phyloP scores from a whole-genome alignment of 1,140 invertebrate genomes.

The Drosophila varians region DNA sequence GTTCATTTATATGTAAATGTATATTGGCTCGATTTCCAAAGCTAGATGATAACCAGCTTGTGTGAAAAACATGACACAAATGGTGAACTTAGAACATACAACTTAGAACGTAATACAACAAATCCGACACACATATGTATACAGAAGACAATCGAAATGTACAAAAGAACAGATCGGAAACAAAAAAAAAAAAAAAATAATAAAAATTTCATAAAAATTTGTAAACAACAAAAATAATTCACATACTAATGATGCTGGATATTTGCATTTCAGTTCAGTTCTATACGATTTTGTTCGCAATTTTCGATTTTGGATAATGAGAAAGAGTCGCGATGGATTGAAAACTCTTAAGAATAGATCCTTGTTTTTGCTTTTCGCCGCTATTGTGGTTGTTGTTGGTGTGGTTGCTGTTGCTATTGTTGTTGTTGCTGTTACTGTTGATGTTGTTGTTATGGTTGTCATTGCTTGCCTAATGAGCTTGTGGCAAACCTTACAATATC shows the following conservation, averaged over 20 bases:
- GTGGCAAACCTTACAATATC: slow-evolving; percentile 60
- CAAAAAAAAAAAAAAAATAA: slow-evolving; percentile 2
- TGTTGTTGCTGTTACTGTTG: slow-evolving; percentile 20
- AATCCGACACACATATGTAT: slow-evolving; percentile 32
- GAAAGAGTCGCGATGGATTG: slow-evolving; percentile 17
- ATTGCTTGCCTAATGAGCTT: slow-evolving; percentile 71
- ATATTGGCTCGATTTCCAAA: slow-evolving; percentile 41
- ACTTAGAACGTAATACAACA: slow-evolving; percentile 43
- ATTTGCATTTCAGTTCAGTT: slow-evolving; percentile 33
- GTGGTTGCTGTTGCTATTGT: slow-evolving; percentile 13
- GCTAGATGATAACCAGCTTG: slow-evolving; percentile 31
- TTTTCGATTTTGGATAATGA: slow-evolving; percentile 24
- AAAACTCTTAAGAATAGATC: slow-evolving; percentile 16
- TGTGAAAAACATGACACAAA: slow-evolving; percentile 64
- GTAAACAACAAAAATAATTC: slow-evolving; percentile 26
- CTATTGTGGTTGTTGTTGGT: slow-evolving; percentile 19
- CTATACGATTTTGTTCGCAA: neutral
- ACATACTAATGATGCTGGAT: slow-evolving; percentile 36
- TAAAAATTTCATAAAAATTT: slow-evolving; percentile 8
- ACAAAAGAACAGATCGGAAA: slow-evolving; percentile 35
- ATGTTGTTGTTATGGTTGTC: slow-evolving; percentile 57
- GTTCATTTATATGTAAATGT: slow-evolving; percentile 8
- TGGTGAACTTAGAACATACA: slow-evolving; percentile 54
- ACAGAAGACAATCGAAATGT: slow-evolving; percentile 27
- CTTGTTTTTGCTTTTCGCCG: slow-evolving; percentile 13